Base-by-base conservation (phyloP, 2,113 vertebrate species). In the Cnemophilus loriae region DNA sequence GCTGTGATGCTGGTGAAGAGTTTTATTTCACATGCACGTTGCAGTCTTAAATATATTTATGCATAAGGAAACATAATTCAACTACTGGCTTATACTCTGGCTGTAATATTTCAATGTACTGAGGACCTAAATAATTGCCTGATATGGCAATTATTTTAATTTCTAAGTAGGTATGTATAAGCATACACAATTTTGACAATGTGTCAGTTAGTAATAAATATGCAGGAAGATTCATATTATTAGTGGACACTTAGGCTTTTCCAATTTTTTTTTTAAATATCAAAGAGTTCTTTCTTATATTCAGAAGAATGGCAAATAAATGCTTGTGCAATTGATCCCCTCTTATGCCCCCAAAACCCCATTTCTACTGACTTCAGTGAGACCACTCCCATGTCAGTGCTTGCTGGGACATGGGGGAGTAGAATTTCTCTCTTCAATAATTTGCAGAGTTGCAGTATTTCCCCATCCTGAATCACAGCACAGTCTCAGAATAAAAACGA, bases 311-410 rank as follows among this genome's bases (percentile, higher is more conserved):
- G 7, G 7, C 5, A 44, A 79, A 84, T 16, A 65, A 84, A 50
- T 76, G 52, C 7, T 68, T 70, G 35, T 37, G 27, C 7, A 73
- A 32, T 39, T 15, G 2, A 42, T 27, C 2, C 4, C 4, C 6
- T 27, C 15, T 9, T 21, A 14, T 1, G 3, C 1, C 2, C 9
- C 1, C 5, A 3, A 65, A 79, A 2, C 5, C 5, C 10, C 2
- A 52, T 42, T 84, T 79, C 26, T 75, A 28, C 46, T 82, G 23
- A 76, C 39, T 86, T 68, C 14, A 63, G 13, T 59, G 14, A 14
- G 24, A 90, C 16, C 11, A 33, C 12, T 86, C 12, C 37, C 2
- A 4, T 65, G n/a, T 11, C n/a, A 56, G 3, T 83, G 1, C 27
- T 79, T 60, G 8, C 5, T 65, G n/a, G 8, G 53, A 15, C 24